phyloP scores from a whole-genome alignment of 2,888 invertebrate species.

The Cabera pusaria region DNA sequence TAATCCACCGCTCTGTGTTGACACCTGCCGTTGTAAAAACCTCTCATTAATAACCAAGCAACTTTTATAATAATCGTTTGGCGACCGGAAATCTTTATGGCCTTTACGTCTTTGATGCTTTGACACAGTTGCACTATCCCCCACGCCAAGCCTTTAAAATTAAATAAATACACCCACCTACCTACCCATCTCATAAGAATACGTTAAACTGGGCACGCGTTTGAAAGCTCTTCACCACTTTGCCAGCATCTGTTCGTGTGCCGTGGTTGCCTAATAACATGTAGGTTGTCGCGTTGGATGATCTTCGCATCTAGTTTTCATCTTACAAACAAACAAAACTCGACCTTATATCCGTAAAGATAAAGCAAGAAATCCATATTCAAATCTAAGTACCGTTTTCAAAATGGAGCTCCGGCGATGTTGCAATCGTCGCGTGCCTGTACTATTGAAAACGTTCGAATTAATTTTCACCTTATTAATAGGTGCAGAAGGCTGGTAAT shows the following conservation, averaged over 20 bases:
- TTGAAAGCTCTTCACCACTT: constrained; percentile 14
- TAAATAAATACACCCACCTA: constrained; percentile 67
- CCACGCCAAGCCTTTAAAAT: constrained; percentile 60
- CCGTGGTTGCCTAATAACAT: constrained; percentile 69
- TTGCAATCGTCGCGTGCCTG: constrained; percentile 74
- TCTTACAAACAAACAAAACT: constrained; percentile 34
- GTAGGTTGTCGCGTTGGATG: constrained; percentile 63
- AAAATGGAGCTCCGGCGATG: constrained; percentile 57
- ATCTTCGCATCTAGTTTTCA: constrained; percentile 50
- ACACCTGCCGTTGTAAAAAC: too few relatives aligned
- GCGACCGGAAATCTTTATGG: constrained; percentile 56
- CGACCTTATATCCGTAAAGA: constrained; percentile 32
- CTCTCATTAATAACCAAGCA: too few relatives aligned
- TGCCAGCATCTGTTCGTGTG: constrained; percentile 42
- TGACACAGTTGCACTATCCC: constrained; percentile 67
- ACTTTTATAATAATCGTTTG: too few relatives aligned
- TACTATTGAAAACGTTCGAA: constrained; percentile 21
- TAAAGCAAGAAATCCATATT: constrained; percentile 34
- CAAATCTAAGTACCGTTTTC: constrained; percentile 45
- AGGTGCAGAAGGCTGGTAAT: too few relatives aligned
- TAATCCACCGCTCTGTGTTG: too few relatives aligned
- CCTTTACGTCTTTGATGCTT: constrained; percentile 43
- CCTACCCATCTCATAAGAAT: constrained; percentile 6
- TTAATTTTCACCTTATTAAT: constrained; percentile 42
- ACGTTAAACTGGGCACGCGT: too few relatives aligned